Evolutionary conservation across 2,888 invertebrate species (phyloP).

Genomic region (Megastigmus dorsalis): DNA sequence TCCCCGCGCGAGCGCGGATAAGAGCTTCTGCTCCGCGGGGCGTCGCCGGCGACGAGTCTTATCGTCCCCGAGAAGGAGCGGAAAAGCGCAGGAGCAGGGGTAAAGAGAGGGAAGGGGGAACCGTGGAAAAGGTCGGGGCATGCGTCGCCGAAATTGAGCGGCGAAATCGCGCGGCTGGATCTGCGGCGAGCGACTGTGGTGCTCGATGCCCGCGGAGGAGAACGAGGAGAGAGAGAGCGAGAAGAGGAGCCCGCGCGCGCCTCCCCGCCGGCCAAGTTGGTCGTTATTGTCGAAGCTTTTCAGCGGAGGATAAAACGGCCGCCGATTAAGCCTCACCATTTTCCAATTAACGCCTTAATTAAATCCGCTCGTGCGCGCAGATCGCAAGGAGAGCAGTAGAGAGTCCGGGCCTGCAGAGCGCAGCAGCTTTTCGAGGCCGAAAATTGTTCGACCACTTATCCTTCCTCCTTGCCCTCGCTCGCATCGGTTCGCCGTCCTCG

Average conservation of each 20-base stretch:
- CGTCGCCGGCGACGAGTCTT: background rate
- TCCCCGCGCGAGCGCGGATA: background rate
- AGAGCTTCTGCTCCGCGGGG: no score
- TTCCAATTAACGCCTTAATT: constrained; percentile 74
- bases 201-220: no score
- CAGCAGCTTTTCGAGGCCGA: background rate
- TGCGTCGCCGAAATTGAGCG: background rate
- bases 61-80: no score
- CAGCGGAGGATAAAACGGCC: constrained; percentile 66
- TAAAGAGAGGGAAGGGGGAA: no score
- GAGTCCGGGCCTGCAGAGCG: background rate
- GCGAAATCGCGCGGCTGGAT: constrained; percentile 28
- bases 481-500: constrained; percentile 6
- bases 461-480: background rate
- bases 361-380: constrained; percentile 64
- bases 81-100: no score
- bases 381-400: background rate
- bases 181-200: background rate
- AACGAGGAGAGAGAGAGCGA: no score
- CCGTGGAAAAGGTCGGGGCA: background rate
- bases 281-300: constrained; percentile 69
- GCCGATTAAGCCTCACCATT: constrained; percentile 69
- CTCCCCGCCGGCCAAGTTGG: no score
- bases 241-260: background rate
- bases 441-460: constrained; percentile 22